Percentiles rank a stretch among this genome's conserved stretches.
Conservation (phyloP, 2,888 invertebrate genomes). For the Hirtodrosophila trivittata region DNA sequence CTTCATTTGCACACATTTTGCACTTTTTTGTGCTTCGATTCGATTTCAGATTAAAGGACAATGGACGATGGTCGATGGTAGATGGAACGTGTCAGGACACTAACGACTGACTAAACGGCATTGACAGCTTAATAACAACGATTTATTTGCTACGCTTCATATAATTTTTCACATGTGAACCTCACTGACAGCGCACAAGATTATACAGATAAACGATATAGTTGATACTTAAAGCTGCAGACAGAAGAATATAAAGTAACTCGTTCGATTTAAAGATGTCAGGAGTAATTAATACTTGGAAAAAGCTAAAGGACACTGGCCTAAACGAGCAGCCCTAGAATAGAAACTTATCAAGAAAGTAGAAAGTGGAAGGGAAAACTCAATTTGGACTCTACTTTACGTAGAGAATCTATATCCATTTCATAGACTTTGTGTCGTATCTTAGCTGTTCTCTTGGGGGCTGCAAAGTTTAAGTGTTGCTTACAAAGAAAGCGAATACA, state of each 20-base stretch:
- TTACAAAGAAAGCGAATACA: slow-evolving; percentile 15
- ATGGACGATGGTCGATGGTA: too few relatives aligned
- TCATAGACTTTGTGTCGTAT: not conserved
- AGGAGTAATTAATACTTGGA: too few relatives aligned
- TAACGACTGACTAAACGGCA: slow-evolving; percentile 12
- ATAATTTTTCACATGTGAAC: slow-evolving; percentile 29
- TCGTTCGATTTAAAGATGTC: too few relatives aligned
- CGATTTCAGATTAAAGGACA: slow-evolving; percentile 15
- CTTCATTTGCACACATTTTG: slow-evolving; percentile 40
- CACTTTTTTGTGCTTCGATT: slow-evolving; percentile 19
- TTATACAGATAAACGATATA: too few relatives aligned
- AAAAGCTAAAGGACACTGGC: too few relatives aligned
- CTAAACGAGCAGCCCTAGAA: too few relatives aligned
- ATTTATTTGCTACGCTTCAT: slow-evolving; percentile 34
- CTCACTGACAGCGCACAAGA: slow-evolving; percentile 23
- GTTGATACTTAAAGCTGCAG: too few relatives aligned
- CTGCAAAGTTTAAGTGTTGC: not conserved
- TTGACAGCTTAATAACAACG: slow-evolving; percentile 36
- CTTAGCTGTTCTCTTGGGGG: slow-evolving; percentile 3
- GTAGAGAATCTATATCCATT: too few relatives aligned
- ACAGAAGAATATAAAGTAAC: too few relatives aligned
- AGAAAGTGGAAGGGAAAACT: too few relatives aligned
- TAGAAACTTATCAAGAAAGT: too few relatives aligned
- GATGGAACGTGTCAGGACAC: not conserved
- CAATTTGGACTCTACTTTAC: too few relatives aligned